Percentiles rank a stretch among this genome's conserved stretches.
These are phyloP conservation scores for Larimichthys polyactis DNA, from an alignment of 2,113 vertebrate species.

Conservation along the genomic window DNA sequence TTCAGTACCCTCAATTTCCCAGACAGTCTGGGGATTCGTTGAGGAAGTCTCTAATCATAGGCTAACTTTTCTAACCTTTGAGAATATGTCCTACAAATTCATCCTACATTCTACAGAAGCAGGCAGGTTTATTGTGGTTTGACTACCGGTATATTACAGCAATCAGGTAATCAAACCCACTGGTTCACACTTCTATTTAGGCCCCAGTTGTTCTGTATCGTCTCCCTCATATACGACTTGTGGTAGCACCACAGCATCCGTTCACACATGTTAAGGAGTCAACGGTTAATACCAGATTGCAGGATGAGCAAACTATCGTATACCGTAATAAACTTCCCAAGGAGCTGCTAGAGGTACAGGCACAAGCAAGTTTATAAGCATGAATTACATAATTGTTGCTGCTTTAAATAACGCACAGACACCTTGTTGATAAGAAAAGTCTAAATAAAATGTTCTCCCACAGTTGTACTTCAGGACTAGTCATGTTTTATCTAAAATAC, in stretches of 20 bases:
- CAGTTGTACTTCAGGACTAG: no score
- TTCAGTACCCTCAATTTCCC: not conserved
- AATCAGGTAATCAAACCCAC: constrained; percentile 37
- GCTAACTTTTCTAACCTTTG: not conserved
- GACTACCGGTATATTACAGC: not conserved
- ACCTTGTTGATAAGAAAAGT: not conserved
- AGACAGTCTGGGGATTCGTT: not conserved
- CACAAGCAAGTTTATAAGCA: not conserved
- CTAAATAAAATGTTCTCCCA: no score
- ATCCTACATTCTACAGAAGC: not conserved
- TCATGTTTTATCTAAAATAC: not conserved
- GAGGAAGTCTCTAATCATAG: not conserved
- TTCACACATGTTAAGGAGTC: constrained; percentile 37
- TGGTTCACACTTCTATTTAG: not conserved
- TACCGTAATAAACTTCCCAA: not conserved
- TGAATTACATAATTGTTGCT: not conserved
- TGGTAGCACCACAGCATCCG: constrained; percentile 44
- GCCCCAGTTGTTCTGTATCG: not conserved
- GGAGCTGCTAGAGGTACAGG: not conserved
- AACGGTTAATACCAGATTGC: not conserved
- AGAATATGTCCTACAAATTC: not conserved
- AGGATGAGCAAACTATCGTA: not conserved
- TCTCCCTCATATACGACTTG: constrained; percentile 23
- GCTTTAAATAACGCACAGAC: not conserved
- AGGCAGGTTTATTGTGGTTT: constrained; percentile 8